Percentiles rank a stretch among this genome's conserved stretches.
phyloP scores from a whole-genome alignment of 1,140 invertebrate genomes.

The Heliconius eleuchia region DNA sequence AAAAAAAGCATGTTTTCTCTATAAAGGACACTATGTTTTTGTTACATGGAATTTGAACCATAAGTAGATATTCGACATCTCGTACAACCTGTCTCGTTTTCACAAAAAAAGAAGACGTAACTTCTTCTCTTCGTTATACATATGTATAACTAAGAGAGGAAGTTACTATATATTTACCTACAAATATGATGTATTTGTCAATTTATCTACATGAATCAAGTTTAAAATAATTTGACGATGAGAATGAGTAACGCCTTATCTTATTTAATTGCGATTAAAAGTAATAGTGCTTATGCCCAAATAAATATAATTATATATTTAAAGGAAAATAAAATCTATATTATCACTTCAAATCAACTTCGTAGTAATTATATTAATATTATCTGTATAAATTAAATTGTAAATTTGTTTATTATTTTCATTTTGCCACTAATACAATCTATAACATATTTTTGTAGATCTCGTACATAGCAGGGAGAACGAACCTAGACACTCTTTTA shows the following conservation, averaged over 20 bases:
- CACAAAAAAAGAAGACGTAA: background rate
- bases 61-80: background rate
- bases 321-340: background rate
- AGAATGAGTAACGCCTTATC: background rate
- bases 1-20: background rate
- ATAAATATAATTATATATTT: background rate
- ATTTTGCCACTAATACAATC: background rate
- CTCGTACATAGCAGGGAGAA: too few relatives aligned
- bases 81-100: background rate
- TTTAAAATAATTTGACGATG: background rate
- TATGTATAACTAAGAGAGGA: background rate
- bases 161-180: background rate
- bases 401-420: background rate
- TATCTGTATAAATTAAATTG: background rate
- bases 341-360: background rate
- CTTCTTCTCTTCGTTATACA: background rate
- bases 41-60: background rate
- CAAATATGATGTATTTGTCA: background rate
- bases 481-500: too few relatives aligned
- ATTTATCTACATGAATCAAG: background rate
- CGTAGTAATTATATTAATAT: background rate
- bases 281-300: background rate
- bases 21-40: background rate
- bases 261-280: background rate
- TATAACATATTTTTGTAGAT: too few relatives aligned